Conservation (phyloP, 2,888 invertebrate genomes). For the Nesidiocoris tenuis region DNA sequence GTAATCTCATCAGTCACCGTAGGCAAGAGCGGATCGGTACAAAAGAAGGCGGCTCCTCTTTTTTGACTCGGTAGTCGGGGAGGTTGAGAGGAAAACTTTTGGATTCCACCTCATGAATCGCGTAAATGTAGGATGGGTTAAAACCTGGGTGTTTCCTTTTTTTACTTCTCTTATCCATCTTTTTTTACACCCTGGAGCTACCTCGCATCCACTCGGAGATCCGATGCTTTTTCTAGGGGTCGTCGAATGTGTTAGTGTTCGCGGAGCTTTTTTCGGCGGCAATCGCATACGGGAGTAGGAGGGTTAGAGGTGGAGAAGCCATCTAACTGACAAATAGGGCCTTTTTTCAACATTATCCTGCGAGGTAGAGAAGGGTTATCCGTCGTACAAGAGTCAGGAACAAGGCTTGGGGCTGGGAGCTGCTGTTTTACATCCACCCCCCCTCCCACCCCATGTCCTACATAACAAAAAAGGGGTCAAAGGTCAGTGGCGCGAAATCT, state of each 20-base stretch:
- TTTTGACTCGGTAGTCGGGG: conserved; percentile 1
- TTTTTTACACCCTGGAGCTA: background rate
- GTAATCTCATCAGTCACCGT: conserved; percentile 41
- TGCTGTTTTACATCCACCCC: background rate
- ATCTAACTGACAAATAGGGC: conserved; percentile 40
- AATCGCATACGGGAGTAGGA: background rate
- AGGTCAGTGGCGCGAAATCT: background rate
- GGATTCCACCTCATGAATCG: conserved; percentile 42
- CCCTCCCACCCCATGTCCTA: background rate
- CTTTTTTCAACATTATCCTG: conserved; percentile 40
- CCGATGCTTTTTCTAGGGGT: background rate
- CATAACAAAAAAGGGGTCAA: background rate
- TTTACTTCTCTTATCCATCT: conserved; percentile 13
- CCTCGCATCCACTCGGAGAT: conserved; percentile 7
- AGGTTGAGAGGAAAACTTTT: conserved; percentile 25
- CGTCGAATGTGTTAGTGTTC: background rate
- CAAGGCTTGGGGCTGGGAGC: background rate
- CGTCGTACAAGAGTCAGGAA: background rate
- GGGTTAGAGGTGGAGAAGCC: background rate
- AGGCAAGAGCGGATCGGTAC: background rate
- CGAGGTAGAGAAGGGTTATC: conserved; percentile 1
- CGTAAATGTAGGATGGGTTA: conserved; percentile 23
- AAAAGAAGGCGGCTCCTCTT: background rate
- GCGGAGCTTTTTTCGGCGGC: background rate
- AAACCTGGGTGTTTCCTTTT: conserved; percentile 5